A percentile compares a stretch with the other conserved stretches of the same genome.
Conservation (phyloP, 2,113 vertebrate species). For the Aptenodytes forsteri region DNA sequence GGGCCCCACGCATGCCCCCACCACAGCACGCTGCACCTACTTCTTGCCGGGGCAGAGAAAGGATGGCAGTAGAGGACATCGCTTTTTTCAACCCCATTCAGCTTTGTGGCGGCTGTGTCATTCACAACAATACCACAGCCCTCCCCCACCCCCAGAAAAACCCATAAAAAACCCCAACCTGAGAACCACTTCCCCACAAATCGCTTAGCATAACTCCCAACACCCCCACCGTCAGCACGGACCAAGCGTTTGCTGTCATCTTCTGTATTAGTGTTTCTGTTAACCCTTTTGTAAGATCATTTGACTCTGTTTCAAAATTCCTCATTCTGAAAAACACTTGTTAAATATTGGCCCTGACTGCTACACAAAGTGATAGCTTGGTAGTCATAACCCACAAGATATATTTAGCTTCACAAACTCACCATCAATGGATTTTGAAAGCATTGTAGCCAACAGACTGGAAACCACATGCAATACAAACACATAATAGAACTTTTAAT, state of each 20-base stretch:
- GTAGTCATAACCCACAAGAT: conserved; percentile 56
- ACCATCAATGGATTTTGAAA: conserved; percentile 63
- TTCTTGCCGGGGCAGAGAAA: not conserved
- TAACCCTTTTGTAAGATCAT: conserved; percentile 4
- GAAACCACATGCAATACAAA: conserved; percentile 65
- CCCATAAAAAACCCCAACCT: not conserved
- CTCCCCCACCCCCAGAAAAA: not conserved
- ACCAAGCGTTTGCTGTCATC: not conserved
- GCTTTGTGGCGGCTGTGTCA: not conserved
- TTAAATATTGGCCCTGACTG: conserved; percentile 32
- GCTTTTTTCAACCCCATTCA: not conserved
- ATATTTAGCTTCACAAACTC: conserved; percentile 57
- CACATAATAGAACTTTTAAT: conserved; percentile 68
- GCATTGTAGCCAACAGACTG: conserved; percentile 31
- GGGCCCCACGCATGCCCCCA: not conserved
- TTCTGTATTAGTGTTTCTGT: not conserved
- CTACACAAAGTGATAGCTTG: conserved; percentile 57
- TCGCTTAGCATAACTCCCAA: not conserved
- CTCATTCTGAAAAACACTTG: conserved; percentile 49
- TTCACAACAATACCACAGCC: not conserved
- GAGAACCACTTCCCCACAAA: not conserved
- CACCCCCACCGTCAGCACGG: not conserved
- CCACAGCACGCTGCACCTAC: not conserved
- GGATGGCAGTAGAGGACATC: not conserved
- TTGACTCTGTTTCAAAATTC: conserved; percentile 11